Base-by-base conservation (phyloP, 2,888 invertebrate genomes). In the Pemphredon lugubris region DNA sequence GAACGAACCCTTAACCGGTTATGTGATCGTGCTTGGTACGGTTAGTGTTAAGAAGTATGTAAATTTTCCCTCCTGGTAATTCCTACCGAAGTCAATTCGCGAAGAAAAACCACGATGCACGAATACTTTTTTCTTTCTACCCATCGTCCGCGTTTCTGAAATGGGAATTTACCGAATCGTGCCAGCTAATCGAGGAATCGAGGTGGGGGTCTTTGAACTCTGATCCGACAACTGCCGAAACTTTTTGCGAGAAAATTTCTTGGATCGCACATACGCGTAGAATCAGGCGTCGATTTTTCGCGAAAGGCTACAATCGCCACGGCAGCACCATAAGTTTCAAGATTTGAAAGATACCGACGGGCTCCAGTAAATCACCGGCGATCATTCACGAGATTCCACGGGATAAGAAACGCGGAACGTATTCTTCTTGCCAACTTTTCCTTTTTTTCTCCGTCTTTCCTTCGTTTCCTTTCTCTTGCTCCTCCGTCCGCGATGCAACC, bases 371-470 rank as follows among this genome's bases (percentile, higher is more conserved):
- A 84, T 83, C 84, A 83, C 81, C 74, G 75, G 58, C 79, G 79
- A 84, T 84, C 84, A 79, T 77, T 83, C 83, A 80, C 67, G 74
- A 81, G 84, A 84, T 84, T 81, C 67, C 72, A 45, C 74, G 50
- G 68, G 73, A 79, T 79, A 76, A 78, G 76, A 78, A 64, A 60
- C 65, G 70, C 14, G 66, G 48, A 66, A 66, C 75, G 76, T 70
- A 73, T 73, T 67, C 72, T 58, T 63, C 64, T 68, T 79, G 76
- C 75, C 73, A 80, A 77, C 70, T 69, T 58, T 55, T 42, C 32
- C 34, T 44, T 16, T 30, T 16, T 40, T 4, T 34, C 18, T 7
- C 18, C n/a, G 2, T 16, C 2, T 2, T 16, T 37, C 16, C 0
- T n/a, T 2, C 26, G 1, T 9, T 7, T 18, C 11, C 30, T 34